Conservation (phyloP, 1,140 invertebrate genomes). For the Sesamia nonagrioides region DNA sequence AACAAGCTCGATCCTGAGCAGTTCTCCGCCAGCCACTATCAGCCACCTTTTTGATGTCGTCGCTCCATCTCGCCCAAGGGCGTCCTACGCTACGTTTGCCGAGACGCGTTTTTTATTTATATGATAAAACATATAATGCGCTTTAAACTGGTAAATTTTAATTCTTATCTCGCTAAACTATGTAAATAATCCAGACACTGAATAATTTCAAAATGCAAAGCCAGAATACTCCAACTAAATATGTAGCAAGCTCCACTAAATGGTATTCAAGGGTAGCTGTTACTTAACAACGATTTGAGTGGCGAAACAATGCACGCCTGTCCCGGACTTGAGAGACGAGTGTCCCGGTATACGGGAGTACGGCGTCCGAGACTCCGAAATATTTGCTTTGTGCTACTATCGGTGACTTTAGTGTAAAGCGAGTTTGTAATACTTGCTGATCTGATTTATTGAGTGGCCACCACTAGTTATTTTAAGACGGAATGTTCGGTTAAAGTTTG, state of each 20-base stretch:
- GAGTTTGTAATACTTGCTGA: slow-evolving; percentile 35
- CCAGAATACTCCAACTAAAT: not conserved
- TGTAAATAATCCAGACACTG: not conserved
- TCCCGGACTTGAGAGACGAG: slow-evolving; percentile 13
- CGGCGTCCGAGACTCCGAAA: slow-evolving; percentile 14
- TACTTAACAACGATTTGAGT: slow-evolving; percentile 38
- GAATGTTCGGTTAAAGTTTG: slow-evolving; percentile 10
- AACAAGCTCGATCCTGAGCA: no score
- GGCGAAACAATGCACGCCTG: slow-evolving; percentile 29
- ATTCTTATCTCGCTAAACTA: no score
- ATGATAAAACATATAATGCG: no score
- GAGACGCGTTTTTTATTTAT: no score
- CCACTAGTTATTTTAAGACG: slow-evolving; percentile 23
- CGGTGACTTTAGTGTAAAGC: slow-evolving; percentile 33
- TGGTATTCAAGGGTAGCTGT: slow-evolving; percentile 10
- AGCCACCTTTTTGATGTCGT: no score
- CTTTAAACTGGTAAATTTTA: no score
- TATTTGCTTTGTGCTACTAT: slow-evolving; percentile 41
- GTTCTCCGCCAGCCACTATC: no score
- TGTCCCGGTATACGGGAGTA: not conserved
- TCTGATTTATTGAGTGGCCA: slow-evolving; percentile 40
- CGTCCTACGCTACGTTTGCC: no score
- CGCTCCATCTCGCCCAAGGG: no score
- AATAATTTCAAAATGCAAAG: not conserved
- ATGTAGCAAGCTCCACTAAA: slow-evolving; percentile 12